Base-by-base conservation (phyloP, 2,113 vertebrate species). In the Todiramphus saurophagus region DNA sequence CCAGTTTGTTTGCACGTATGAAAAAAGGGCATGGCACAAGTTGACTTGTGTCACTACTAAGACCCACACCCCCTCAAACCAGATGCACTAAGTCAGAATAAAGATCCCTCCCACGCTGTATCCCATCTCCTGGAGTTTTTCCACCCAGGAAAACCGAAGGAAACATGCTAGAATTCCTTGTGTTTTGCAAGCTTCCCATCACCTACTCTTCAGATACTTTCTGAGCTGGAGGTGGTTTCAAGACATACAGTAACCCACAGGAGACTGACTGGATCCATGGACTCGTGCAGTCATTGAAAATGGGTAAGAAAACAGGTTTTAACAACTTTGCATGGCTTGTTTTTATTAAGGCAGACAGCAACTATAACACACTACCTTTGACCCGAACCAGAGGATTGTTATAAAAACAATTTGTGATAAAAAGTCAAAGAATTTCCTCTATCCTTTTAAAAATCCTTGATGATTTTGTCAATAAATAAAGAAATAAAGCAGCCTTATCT, bases 231-330 rank as follows among this genome's bases (percentile, higher is more conserved):
- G 5, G 4, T 1, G 6, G 8, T 53, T 82, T 33, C 16, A 33
- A 56, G 30, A 44, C 10, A 33, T 0, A 35, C 0, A 39, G 39
- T 10, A 76, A 89, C 9, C 33, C 24, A 30, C 37, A 55, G 11
- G 27, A 84, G 7, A 59, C 2, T 35, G 51, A 51, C 9, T 81
- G 63, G 3, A 80, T 6, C 28, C 30, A 43, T 1, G 8, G 31
- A 33, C 21, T 73, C 25, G 20, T 7, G 10, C 11, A 62, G 39
- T 4, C 28, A 44, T 17, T 73, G 37, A 6, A 87, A 95, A 39
- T 1, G 9, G 1, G 0, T 4, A 30, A 51, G 16, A 51, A 87
- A 88, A 27, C 2, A 1, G 0, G 0, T 77, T n/a, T 59, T 18
- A 5, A 27, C 35, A 9, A 4, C 24, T 64, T 21, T 16, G 56